phyloP scores from a whole-genome alignment of 2,888 invertebrate species.

The Elaeidobius kamerunicus region DNA sequence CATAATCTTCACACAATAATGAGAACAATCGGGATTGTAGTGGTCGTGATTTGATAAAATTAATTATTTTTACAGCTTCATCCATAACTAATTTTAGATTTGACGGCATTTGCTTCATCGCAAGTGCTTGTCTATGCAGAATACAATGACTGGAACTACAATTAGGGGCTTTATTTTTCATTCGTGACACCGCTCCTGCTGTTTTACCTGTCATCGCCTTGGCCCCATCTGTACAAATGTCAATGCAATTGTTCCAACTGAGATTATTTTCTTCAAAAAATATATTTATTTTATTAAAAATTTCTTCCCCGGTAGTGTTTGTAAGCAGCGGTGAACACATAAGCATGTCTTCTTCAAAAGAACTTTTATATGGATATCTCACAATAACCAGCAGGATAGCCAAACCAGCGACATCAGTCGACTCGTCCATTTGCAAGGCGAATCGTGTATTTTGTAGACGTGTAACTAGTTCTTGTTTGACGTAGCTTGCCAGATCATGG shows the following conservation, averaged over 20 bases:
- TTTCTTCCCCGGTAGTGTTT: conserved; percentile 22
- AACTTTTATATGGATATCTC: background rate
- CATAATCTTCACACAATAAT: conserved; percentile 32
- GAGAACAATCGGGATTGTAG: conserved; percentile 30
- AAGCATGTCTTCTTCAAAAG: conserved; percentile 4
- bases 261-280: conserved; percentile 21
- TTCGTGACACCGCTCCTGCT: conserved; percentile 9
- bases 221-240: conserved; percentile 27
- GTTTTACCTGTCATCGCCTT: conserved; percentile 4
- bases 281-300: conserved; percentile 23
- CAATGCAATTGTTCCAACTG: conserved; percentile 21
- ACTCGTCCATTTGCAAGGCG: conserved; percentile 30
- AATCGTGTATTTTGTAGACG: conserved; percentile 3
- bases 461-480: conserved; percentile 5
- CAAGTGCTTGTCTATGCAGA: conserved; percentile 30
- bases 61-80: conserved; percentile 22
- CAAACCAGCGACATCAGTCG: conserved; percentile 30
- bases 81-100: no score
- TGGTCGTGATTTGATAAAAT: conserved; percentile 22
- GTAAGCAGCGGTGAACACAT: background rate
- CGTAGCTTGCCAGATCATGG: conserved; percentile 8
- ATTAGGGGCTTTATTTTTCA: conserved; percentile 34
- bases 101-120: conserved; percentile 26
- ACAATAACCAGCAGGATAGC: conserved; percentile 19
- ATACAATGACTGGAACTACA: no score